Percentiles rank a stretch among this genome's conserved stretches.
phyloP scores from a whole-genome alignment of 2,113 vertebrate genomes.

The Gnathonemus longibarbis region DNA sequence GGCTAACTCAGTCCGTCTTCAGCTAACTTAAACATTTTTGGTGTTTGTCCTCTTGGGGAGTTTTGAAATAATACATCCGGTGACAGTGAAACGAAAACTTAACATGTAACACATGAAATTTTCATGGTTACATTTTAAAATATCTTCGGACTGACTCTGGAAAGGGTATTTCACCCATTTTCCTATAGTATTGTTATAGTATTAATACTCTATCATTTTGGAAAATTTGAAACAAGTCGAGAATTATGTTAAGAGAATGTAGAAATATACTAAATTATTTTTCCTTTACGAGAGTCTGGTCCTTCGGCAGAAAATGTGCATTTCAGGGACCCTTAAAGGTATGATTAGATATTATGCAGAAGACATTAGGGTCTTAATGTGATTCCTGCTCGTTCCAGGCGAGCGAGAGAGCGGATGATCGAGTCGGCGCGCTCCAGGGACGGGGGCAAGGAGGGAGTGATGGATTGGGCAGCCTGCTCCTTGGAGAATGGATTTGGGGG shows the following conservation, averaged over 20 bases:
- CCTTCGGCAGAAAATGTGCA: neutral
- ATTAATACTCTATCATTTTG: neutral
- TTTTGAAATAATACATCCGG: neutral
- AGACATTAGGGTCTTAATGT: neutral
- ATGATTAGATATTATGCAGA: neutral
- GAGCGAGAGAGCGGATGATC: conserved; percentile 77
- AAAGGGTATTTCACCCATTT: neutral
- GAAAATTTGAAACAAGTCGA: neutral
- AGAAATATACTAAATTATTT: neutral
- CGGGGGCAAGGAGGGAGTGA: conserved; percentile 53
- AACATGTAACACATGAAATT: neutral
- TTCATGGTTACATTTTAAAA: neutral
- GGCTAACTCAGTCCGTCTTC: neutral
- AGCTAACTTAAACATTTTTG: neutral
- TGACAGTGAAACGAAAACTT: neutral
- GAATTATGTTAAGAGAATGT: neutral
- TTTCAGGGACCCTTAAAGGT: neutral
- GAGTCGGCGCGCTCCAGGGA: conserved; percentile 51
- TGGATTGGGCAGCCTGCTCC: conserved; percentile 59
- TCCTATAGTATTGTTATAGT: neutral
- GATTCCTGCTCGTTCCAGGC: conserved; percentile 52
- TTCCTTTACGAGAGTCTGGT: neutral
- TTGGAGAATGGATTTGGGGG: conserved; percentile 63
- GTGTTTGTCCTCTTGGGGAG: neutral
- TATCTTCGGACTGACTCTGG: neutral